Conservation (phyloP, 2,797 vertebrate species). For the Hafferia zeledoni region DNA sequence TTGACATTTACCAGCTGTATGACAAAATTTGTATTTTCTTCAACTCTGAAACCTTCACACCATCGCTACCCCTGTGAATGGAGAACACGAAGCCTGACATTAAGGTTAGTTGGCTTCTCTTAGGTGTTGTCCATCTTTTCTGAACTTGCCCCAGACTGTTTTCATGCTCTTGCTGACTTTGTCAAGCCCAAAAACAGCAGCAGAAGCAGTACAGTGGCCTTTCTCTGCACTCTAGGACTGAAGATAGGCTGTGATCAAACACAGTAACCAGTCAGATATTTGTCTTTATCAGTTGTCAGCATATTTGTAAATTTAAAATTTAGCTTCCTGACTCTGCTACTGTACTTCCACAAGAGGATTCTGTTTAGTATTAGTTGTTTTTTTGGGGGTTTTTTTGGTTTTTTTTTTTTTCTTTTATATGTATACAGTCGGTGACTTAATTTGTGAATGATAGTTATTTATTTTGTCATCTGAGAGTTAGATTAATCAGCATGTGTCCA, state of each 20-base stretch:
- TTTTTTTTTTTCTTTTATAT: background rate
- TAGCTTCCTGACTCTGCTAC: background rate
- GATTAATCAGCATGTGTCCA: background rate
- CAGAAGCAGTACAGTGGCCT: background rate
- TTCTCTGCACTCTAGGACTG: background rate
- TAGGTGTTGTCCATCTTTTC: background rate
- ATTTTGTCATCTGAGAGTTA: background rate
- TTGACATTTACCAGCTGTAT: background rate
- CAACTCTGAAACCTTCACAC: accelerated
- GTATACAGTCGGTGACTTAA: background rate
- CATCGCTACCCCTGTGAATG: accelerated
- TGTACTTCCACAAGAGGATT: background rate
- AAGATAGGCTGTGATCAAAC: background rate
- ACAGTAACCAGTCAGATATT: background rate
- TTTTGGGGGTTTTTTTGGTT: background rate
- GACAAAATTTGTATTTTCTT: background rate
- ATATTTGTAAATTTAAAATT: background rate
- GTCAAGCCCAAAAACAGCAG: background rate
- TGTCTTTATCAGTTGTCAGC: background rate
- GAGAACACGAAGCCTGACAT: accelerated
- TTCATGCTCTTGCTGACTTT: background rate
- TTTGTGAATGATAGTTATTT: background rate
- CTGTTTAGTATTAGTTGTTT: background rate
- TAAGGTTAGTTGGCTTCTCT: background rate
- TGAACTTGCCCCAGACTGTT: background rate